A percentile compares a stretch with the other conserved stretches of the same genome.
These are phyloP conservation scores for Dendrocincla tyrannina DNA, from an alignment of 2,797 vertebrate genomes.

Conservation along the genomic window DNA sequence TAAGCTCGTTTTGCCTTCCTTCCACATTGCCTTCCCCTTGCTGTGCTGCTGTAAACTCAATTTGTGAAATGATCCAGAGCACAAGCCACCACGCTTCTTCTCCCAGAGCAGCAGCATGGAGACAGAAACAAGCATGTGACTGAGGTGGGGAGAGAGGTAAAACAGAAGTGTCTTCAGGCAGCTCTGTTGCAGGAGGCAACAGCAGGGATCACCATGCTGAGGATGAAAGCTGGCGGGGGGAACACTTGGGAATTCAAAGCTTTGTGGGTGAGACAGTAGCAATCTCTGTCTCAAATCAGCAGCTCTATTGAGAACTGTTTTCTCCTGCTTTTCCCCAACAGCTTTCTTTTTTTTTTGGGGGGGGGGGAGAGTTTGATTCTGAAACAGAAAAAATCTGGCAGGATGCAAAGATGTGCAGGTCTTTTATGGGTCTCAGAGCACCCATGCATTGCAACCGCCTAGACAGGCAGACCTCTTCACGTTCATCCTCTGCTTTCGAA, in stretches of 20 bases:
- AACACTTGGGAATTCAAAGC: not conserved
- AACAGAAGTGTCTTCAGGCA: not conserved
- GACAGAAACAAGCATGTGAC: not conserved
- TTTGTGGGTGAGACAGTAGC: not conserved
- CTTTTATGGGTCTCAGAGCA: not conserved
- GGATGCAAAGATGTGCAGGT: not conserved
- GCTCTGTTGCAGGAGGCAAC: not conserved
- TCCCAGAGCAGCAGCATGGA: not conserved
- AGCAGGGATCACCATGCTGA: not conserved
- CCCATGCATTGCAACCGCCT: accelerated
- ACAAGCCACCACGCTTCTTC: not conserved
- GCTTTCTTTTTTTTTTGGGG: not conserved
- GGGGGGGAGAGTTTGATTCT: not conserved
- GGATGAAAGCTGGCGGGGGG: not conserved
- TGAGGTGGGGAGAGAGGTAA: not conserved
- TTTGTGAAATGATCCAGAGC: not conserved
- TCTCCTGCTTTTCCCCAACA: not conserved
- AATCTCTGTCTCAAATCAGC: not conserved
- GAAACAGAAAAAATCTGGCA: not conserved
- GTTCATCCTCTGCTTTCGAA: not conserved
- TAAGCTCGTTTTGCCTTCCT: not conserved
- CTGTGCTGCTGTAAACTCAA: not conserved
- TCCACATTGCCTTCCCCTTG: not conserved
- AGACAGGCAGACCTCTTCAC: not conserved
- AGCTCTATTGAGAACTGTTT: not conserved